Evolutionary conservation across 2,888 invertebrate species (phyloP), one percentile per base, ranked within the genome.

Genomic region (Cartodere bifasciata): DNA sequence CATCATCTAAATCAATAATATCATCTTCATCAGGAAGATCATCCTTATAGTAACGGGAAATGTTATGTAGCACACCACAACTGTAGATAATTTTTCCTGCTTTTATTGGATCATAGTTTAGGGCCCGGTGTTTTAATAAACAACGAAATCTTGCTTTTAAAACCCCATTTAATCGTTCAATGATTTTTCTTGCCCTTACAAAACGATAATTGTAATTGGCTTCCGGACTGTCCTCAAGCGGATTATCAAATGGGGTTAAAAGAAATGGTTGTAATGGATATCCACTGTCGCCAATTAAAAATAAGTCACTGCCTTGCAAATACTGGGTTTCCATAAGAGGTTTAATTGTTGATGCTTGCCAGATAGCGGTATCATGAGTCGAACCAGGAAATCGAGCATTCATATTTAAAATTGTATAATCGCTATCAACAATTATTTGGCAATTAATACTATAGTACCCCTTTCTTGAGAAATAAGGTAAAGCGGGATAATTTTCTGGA

Each of bases 31-130:
- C 20, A 7, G 20, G 20, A 20, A 20, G 20, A 20, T 20, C 20
- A 20, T 20, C 20, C n/a, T 20, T 20, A 20, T 20, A 20, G 20
- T 7, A 20, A n/a, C 20, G 20, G 7, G 20, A 20, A 7, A 20
- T 20, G n/a, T 20, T 20, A n/a, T 20, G 20, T 20, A 20, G n/a
- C 7, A 20, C 20, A 20, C 20, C 20, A n/a, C 20, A 20, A 20
- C 20, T 7, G n/a, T 20, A 20, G n/a, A 20, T 20, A 20, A 20
- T 20, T 20, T 20, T 20, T n/a, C 20, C 20, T 20, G 20, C 20
- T 20, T 20, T 20, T 20, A 20, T 20, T 7, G 20, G 20, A 20
- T 20, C 20, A 20, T 20, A 20, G n/a, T 20, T 20, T 20, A 20
- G n/a, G 20, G n/a, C 20, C 7, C 20, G 20, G n/a, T 20, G 20